Evolutionary conservation across 2,797 vertebrate species (phyloP).

Genomic region (Poeciliopsis gracilis): DNA sequence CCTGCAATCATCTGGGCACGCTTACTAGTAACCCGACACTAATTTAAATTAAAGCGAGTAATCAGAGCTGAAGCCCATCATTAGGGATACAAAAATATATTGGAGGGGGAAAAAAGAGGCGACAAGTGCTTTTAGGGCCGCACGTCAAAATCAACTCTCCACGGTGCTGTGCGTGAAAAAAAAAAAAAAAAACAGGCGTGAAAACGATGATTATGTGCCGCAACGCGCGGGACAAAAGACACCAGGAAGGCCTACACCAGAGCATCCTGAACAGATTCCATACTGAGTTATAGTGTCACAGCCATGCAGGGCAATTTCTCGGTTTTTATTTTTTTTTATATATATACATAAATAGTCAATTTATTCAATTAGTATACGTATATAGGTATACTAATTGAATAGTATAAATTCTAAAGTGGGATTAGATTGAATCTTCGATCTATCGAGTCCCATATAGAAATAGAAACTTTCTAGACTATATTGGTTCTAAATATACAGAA

Average conservation of each 20-base stretch:
- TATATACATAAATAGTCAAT: too few species aligned
- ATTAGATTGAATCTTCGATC: slow-evolving; percentile 27
- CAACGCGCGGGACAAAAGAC: slow-evolving; percentile 70
- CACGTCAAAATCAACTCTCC: slow-evolving; percentile 57
- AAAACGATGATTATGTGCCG: slow-evolving; percentile 70
- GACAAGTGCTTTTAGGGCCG: slow-evolving; percentile 43
- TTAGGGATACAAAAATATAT: slow-evolving; percentile 41
- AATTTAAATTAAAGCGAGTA: slow-evolving; percentile 73
- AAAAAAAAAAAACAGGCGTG: slow-evolving; percentile 74
- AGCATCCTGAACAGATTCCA: slow-evolving; percentile 72
- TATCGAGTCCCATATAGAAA: neutral
- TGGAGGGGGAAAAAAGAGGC: slow-evolving; percentile 48
- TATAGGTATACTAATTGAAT: too few species aligned
- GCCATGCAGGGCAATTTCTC: slow-evolving; percentile 60
- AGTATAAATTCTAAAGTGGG: neutral
- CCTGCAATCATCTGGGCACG: slow-evolving; percentile 22
- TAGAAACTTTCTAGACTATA: neutral
- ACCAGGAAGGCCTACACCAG: slow-evolving; percentile 46
- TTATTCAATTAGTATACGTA: too few species aligned
- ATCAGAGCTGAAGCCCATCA: slow-evolving; percentile 65
- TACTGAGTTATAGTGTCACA: slow-evolving; percentile 48
- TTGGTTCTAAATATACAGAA: neutral
- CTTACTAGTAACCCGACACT: slow-evolving; percentile 39
- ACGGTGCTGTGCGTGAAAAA: slow-evolving; percentile 64
- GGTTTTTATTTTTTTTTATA: slow-evolving; percentile 66